Conservation (phyloP, 2,113 vertebrate genomes). For the Piaya cayana region DNA sequence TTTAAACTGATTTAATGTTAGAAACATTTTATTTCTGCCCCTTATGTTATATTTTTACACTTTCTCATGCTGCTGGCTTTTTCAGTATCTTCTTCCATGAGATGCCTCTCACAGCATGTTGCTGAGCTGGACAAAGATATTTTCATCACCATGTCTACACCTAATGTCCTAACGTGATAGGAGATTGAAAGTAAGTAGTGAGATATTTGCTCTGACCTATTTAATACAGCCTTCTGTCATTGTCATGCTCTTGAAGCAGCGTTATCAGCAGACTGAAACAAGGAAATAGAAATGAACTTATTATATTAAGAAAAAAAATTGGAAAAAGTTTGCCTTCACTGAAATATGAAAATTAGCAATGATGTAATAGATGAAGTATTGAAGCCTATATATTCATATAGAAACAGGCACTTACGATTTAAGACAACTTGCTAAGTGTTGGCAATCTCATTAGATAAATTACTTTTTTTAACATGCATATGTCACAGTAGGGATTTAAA, state of each 20-base stretch:
- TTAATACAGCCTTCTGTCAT: background rate
- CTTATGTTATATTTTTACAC: slow-evolving; percentile 7
- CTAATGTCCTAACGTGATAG: slow-evolving; percentile 11
- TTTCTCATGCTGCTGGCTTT: slow-evolving; percentile 30
- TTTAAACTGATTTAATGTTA: background rate
- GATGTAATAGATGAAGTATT: background rate
- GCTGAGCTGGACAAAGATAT: slow-evolving; percentile 40
- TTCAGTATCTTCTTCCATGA: background rate
- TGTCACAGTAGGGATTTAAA: background rate
- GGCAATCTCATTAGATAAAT: background rate
- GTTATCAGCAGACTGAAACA: background rate
- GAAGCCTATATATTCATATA: background rate
- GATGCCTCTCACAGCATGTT: slow-evolving; percentile 26
- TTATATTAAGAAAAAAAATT: background rate
- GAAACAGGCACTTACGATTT: background rate
- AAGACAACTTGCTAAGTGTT: background rate
- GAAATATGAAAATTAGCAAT: background rate
- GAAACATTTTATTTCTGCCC: background rate
- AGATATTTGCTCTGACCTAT: slow-evolving; percentile 55
- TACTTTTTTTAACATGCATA: background rate
- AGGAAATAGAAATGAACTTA: background rate
- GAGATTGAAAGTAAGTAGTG: slow-evolving; percentile 12
- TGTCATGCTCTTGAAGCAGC: background rate
- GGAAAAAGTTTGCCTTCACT: background rate
- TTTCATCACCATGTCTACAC: slow-evolving; percentile 21